Conservation (phyloP, 2,888 invertebrate genomes). For the Branchellion lobata region DNA sequence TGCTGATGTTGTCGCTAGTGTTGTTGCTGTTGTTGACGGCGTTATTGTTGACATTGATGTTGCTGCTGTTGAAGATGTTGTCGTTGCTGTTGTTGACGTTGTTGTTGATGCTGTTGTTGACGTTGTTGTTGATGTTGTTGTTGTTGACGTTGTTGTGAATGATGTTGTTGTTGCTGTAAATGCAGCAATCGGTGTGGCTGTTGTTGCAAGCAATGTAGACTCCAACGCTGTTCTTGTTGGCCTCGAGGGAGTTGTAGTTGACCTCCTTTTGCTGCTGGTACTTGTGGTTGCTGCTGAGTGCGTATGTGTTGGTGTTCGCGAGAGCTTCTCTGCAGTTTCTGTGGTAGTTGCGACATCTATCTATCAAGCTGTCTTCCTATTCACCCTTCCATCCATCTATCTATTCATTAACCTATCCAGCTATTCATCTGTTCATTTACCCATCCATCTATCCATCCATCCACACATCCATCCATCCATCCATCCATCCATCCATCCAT, state of each 20-base stretch:
- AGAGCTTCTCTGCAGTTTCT: conserved; percentile 10
- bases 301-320: neutral
- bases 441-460: too few species aligned
- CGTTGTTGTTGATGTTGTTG: neutral
- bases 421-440: too few species aligned
- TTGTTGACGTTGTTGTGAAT: neutral
- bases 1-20: too few species aligned
- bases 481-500: too few species aligned
- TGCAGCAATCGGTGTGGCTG: neutral
- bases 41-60: too few species aligned
- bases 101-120: neutral
- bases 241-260: neutral
- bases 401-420: too few species aligned
- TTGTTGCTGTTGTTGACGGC: too few species aligned
- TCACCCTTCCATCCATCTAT: too few species aligned
- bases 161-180: conserved; percentile 9
- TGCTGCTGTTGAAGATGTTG: neutral
- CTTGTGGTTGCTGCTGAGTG: neutral
- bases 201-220: neutral
- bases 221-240: neutral
- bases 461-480: too few species aligned
- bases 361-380: too few species aligned
- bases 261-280: neutral
- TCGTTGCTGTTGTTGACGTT: neutral
- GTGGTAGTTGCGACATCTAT: too few species aligned